phyloP scores from a whole-genome alignment of 2,797 vertebrate genomes.

The Lithobates sylvaticus region DNA sequence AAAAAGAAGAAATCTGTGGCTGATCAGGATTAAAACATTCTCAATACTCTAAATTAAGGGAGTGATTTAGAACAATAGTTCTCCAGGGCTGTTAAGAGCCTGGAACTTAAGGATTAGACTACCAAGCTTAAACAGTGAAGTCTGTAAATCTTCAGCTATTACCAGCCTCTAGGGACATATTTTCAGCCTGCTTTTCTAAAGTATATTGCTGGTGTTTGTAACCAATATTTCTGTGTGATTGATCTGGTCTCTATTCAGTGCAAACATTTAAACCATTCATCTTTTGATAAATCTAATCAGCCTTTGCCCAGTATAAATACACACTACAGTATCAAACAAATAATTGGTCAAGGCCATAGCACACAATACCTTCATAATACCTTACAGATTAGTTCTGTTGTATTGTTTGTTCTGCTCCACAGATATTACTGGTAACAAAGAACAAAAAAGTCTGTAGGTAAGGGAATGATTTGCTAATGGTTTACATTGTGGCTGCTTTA shows the following conservation, averaged over 20 bases:
- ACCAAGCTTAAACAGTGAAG: conserved; percentile 23
- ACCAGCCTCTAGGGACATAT: background rate
- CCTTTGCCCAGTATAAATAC: background rate
- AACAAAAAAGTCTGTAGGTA: too few species aligned
- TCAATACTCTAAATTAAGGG: background rate
- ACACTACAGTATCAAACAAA: background rate
- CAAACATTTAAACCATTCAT: background rate
- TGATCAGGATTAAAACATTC: background rate
- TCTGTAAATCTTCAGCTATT: conserved; percentile 8
- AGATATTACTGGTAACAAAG: too few species aligned
- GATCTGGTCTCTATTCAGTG: background rate
- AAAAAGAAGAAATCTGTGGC: background rate
- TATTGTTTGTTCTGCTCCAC: too few species aligned
- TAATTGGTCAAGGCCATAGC: background rate
- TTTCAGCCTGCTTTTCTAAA: conserved; percentile 4
- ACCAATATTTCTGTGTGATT: background rate
- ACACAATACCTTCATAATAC: background rate
- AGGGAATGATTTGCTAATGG: too few species aligned
- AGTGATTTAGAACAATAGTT: conserved; percentile 6
- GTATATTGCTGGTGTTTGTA: background rate
- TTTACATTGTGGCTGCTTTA: too few species aligned
- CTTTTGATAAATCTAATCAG: background rate
- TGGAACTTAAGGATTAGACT: conserved; percentile 1
- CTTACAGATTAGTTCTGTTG: too few species aligned
- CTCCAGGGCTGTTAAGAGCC: background rate